Percentiles rank a stretch among this genome's conserved stretches.
Conservation (phyloP, 2,797 vertebrate species). For the Vespertilio murinus region DNA sequence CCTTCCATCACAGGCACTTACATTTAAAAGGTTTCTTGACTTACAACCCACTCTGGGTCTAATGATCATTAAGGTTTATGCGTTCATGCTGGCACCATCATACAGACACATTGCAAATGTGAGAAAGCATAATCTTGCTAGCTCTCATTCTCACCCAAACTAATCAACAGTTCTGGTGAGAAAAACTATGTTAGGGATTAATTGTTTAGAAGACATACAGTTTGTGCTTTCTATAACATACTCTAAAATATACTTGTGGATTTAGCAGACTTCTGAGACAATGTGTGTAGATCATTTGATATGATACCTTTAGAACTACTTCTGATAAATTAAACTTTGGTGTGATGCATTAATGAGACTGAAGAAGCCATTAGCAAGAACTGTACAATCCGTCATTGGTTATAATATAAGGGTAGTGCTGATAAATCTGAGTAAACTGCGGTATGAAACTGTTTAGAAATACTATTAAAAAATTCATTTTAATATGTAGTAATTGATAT, state of each 20-base stretch:
- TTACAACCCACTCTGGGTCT: background rate
- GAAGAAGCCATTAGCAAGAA: background rate
- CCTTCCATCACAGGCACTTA: background rate
- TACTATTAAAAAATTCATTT: background rate
- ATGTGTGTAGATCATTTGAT: background rate
- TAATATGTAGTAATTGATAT: background rate
- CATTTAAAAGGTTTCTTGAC: background rate
- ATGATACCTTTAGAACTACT: background rate
- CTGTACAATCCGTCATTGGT: background rate
- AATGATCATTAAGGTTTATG: background rate
- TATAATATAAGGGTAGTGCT: background rate
- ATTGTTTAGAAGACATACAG: background rate
- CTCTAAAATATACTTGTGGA: background rate
- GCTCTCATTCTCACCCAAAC: background rate
- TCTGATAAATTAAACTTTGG: slow-evolving; percentile 8
- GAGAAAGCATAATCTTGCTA: background rate
- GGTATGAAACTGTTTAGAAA: background rate
- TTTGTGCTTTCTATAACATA: background rate
- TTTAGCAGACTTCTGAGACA: background rate
- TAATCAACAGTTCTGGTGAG: background rate
- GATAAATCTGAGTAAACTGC: background rate
- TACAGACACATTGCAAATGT: background rate
- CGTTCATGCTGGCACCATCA: background rate
- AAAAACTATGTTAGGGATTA: background rate
- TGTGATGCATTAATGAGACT: background rate